Base-by-base conservation (phyloP, 2,113 vertebrate species). In the Rhynchomys soricoides region DNA sequence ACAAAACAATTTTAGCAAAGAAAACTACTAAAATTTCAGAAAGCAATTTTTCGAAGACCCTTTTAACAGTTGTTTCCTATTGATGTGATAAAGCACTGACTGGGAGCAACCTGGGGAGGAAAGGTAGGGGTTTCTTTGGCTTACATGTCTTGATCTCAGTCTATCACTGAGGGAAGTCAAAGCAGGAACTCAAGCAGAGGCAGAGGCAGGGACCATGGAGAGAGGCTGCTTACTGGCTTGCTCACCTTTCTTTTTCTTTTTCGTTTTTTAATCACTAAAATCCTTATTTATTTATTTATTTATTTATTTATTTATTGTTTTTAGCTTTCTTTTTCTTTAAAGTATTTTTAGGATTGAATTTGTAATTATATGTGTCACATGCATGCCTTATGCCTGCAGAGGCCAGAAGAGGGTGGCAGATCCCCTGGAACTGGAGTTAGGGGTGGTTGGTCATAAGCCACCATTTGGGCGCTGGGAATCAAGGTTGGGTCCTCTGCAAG, bases 1-100 rank as follows among this genome's bases (percentile, higher is more conserved):
- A 26, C 17, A 66, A 83, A n/a, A 50, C 7, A 37, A 45, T 62
- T 37, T 94, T 77, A 95, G 59, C 82, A 88, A 92, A 90, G 13
- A 94, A 96, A 95, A 93, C 74, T 64, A 73, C 1, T 52, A 70
- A 82, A 90, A 75, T 90, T 87, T 26, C 62, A 90, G 82, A 86
- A 89, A 91, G 45, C 29, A 87, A 43, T 74, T 95, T 79, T 81
- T 91, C 37, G 40, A 86, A 85, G 50, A 16, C 29, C 26, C 40
- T 31, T 85, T 40, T 64, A 43, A 16, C 81, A 45, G 57, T 64
- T 85, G 40, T 21, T 64, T 85, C 45, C 24, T 64, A 62, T 26
- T 43, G n/a, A 43, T 59, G 4, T 85, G 13, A 45, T 45, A 64
- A 43, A 85, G 43, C 24, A 85, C 81, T 31, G 37, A 43, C n/a